These are phyloP conservation scores for Serrognathus titanus DNA, from an alignment of 2,888 invertebrate genomes.

Conservation along the genomic window DNA sequence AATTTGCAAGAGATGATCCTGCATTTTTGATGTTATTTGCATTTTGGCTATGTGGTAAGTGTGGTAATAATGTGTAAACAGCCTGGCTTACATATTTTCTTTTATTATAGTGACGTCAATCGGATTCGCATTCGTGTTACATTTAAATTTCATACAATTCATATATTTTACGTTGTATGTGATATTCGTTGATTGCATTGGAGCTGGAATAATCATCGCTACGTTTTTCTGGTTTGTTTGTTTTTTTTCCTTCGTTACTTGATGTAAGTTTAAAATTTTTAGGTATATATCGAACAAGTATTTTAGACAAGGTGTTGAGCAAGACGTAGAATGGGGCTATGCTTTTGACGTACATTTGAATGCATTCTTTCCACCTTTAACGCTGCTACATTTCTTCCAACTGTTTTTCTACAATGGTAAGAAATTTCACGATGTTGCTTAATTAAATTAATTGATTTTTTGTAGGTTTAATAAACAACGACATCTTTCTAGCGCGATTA, in stretches of 20 bases:
- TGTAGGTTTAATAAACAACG: slow-evolving; percentile 65
- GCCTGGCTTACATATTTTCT: not conserved
- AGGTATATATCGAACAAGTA: slow-evolving; percentile 83
- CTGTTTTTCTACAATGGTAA: slow-evolving; percentile 82
- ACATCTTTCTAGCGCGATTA: slow-evolving; percentile 75
- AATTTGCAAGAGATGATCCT: slow-evolving; percentile 98
- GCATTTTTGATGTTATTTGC: slow-evolving; percentile 92
- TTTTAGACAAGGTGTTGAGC: slow-evolving; percentile 63
- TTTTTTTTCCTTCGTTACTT: not conserved
- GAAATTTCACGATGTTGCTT: slow-evolving; percentile 30
- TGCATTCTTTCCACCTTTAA: slow-evolving; percentile 95
- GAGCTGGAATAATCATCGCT: slow-evolving; percentile 80
- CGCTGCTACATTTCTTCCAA: slow-evolving; percentile 89
- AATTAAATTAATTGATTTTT: slow-evolving; percentile 20
- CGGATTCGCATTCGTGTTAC: slow-evolving; percentile 78
- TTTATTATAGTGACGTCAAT: slow-evolving; percentile 78
- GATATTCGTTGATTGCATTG: slow-evolving; percentile 91
- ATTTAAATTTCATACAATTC: slow-evolving; percentile 66
- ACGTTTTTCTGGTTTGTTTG: slow-evolving; percentile 78
- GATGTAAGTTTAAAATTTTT: slow-evolving; percentile 22
- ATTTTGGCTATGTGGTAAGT: slow-evolving; percentile 76
- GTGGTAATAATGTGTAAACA: not conserved
- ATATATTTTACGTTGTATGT: slow-evolving; percentile 85
- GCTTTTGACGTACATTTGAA: slow-evolving; percentile 98
- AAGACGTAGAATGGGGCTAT: slow-evolving; percentile 97